A percentile compares a stretch with the other conserved stretches of the same genome.
Conservation (phyloP, 2,888 invertebrate species). For the Drosophila leonis region DNA sequence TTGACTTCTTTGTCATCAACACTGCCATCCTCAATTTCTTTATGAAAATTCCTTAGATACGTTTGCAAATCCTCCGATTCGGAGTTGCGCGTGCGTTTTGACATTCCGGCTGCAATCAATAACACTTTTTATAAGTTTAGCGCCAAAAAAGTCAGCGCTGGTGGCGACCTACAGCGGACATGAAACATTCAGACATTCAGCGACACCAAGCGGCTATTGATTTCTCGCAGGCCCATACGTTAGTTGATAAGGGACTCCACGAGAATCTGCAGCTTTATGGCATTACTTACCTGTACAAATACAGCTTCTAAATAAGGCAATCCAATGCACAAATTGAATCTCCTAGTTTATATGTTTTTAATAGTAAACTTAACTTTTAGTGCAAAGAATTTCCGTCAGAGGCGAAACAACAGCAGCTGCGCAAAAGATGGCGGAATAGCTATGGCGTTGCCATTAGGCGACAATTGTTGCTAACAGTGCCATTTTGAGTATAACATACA, state of each 20-base stretch:
- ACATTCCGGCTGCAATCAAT: constrained; percentile 41
- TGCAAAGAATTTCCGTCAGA: constrained; percentile 77
- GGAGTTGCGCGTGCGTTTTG: constrained; percentile 43
- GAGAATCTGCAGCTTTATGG: background rate
- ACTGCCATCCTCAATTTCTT: constrained; percentile 89
- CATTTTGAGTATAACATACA: constrained; percentile 44
- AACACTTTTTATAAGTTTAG: constrained; percentile 35
- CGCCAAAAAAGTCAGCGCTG: constrained; percentile 38
- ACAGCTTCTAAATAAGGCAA: background rate
- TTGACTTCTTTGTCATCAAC: constrained; percentile 46
- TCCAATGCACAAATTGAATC: constrained; percentile 1
- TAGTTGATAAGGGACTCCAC: background rate
- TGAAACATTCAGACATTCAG: constrained; percentile 37
- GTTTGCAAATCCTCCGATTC: constrained; percentile 88
- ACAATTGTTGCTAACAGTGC: constrained; percentile 20
- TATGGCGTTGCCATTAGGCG: constrained; percentile 39
- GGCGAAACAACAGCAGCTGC: constrained; percentile 59
- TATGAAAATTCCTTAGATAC: constrained; percentile 93
- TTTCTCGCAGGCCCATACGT: constrained; percentile 48
- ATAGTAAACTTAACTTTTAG: constrained; percentile 45
- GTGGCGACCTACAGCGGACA: constrained; percentile 75
- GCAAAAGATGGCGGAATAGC: constrained; percentile 79
- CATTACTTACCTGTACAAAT: constrained; percentile 21
- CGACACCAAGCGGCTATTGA: constrained; percentile 61
- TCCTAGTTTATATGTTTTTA: constrained; percentile 7